phyloP scores from a whole-genome alignment of 2,797 vertebrate species.

The Syndactyla subalaris region DNA sequence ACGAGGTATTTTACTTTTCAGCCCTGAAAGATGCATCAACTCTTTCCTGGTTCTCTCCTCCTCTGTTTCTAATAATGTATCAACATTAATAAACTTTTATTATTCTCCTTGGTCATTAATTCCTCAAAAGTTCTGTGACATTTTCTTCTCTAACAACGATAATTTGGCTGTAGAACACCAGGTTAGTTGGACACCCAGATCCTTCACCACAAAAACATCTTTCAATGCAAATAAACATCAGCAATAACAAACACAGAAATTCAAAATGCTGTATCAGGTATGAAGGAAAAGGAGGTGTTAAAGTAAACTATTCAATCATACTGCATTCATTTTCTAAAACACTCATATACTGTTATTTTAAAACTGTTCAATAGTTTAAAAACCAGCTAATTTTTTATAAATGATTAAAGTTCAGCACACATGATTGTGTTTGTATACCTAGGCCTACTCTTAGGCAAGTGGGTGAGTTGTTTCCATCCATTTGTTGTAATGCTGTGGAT shows the following conservation, averaged over 20 bases:
- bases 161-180: neutral
- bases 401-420: neutral
- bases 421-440: slow-evolving; percentile 76
- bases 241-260: neutral
- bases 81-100: neutral
- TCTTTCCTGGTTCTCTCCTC: neutral
- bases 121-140: neutral
- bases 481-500: slow-evolving; percentile 85
- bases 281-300: neutral
- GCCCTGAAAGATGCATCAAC: neutral
- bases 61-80: neutral
- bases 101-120: neutral
- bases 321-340: neutral
- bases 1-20: neutral
- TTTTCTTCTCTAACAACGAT: neutral
- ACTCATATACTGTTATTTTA: neutral
- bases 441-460: slow-evolving; percentile 88
- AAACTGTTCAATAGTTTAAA: neutral
- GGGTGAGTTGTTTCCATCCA: slow-evolving; percentile 88
- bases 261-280: neutral
- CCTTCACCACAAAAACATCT: slow-evolving; percentile 12
- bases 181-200: neutral
- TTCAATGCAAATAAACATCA: neutral
- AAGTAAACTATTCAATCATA: neutral
- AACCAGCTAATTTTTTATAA: neutral